A percentile compares a stretch with the other conserved stretches of the same genome.
Conservation (phyloP, 2,113 vertebrate genomes). For the Dryoscopus gambensis region DNA sequence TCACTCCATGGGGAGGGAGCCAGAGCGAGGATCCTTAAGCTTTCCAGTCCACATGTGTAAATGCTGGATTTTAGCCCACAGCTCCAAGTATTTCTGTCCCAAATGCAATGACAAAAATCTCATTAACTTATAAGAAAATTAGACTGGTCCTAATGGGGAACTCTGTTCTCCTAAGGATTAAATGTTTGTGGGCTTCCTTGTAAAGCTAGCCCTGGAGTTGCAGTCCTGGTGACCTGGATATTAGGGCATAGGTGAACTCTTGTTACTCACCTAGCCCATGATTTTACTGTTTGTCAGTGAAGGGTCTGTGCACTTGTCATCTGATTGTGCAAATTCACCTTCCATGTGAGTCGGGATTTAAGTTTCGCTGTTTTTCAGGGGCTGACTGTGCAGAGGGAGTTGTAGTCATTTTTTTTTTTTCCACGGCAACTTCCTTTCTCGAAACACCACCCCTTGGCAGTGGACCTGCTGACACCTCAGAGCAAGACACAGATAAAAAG, state of each 20-base stretch:
- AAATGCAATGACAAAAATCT: background rate
- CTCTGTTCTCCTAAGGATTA: background rate
- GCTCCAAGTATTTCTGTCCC: background rate
- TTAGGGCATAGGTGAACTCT: background rate
- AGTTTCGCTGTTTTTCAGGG: constrained; percentile 32
- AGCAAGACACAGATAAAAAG: constrained; percentile 46
- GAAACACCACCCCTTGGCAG: constrained; percentile 60
- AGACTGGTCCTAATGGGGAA: background rate
- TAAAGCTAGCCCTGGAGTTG: background rate
- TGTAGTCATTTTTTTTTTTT: background rate
- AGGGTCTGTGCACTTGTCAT: constrained; percentile 38
- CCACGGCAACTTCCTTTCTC: constrained; percentile 11
- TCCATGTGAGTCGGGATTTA: background rate
- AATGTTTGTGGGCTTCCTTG: background rate
- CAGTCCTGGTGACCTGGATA: background rate
- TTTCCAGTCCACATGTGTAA: background rate
- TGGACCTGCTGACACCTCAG: constrained; percentile 45
- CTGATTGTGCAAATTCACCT: constrained; percentile 28
- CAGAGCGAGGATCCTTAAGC: background rate
- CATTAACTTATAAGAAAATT: background rate
- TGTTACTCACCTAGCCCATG: constrained; percentile 6
- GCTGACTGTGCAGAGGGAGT: constrained; percentile 46
- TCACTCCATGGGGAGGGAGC: accelerated
- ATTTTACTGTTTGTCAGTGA: constrained; percentile 22
- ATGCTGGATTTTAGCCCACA: background rate